Base-by-base conservation (phyloP, 2,888 invertebrate genomes). In the Cryptosula pallasiana region DNA sequence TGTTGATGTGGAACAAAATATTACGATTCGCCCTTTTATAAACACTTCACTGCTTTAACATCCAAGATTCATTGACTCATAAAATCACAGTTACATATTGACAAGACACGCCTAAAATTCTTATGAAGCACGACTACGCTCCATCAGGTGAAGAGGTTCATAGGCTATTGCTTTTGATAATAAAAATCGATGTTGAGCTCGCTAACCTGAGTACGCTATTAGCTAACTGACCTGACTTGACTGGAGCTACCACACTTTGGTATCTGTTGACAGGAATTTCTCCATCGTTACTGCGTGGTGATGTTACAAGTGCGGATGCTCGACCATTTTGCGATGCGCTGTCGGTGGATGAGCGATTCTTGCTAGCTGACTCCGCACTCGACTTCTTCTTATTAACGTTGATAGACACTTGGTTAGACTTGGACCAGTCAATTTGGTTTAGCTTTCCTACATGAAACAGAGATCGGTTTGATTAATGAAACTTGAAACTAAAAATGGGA, bases 361-460 rank as follows among this genome's bases (percentile, higher is more conserved):
- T 25, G 13, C 32, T 32, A n/a, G 2, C 63, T 29, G 63, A 2
- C 27, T 20, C 63, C 5, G 2, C 29, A 27, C 27, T 63, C 3
- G 2, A 5, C n/a, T 32, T 27, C 32, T 32, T 2, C 5, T 5
- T 27, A 5, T 63, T 32, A 63, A 63, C 34, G 27, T 63, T 63
- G 25, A 63, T 63, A 25, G 63, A 27, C 5, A 63, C 63, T n/a
- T 63, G 63, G 32, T 63, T 63, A 5, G 63, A 63, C 27, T 63
- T 63, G 13, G 63, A 63, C 63, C 63, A 63, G 63, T 63, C 63
- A 32, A 63, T 63, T 32, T 63, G 63, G 32, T 63, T 63, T 16
- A 63, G 63, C 25, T 20, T 27, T 13, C 63, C 63, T 63, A 20
- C 45, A n/a, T n/a, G n/a, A n/a, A n/a, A n/a, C n/a, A n/a, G n/a